Conservation (phyloP, 2,888 invertebrate genomes). For the Myopa tessellatipennis region DNA sequence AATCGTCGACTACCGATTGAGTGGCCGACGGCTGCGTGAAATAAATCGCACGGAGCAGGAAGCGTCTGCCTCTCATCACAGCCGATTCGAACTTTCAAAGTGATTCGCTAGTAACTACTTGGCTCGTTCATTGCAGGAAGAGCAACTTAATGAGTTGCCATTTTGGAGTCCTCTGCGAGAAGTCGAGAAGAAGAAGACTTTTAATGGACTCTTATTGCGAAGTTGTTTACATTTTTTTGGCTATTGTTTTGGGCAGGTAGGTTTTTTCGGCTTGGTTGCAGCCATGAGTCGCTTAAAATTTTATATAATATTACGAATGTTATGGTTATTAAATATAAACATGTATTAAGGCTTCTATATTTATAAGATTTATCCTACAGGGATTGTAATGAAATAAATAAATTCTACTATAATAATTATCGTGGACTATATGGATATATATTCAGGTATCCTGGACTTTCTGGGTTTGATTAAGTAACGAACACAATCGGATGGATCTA, state of each 20-base stretch:
- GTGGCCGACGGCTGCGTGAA: slow-evolving; percentile 29
- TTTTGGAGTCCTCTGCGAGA: slow-evolving; percentile 35
- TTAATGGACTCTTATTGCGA: slow-evolving; percentile 49
- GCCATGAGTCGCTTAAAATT: too few species aligned
- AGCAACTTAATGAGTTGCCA: slow-evolving; percentile 40
- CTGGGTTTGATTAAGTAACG: too few species aligned
- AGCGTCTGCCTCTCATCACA: background rate
- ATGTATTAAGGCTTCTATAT: too few species aligned
- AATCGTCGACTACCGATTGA: slow-evolving; percentile 35
- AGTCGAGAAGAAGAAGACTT: slow-evolving; percentile 44
- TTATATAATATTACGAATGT: background rate
- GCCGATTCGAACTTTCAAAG: slow-evolving; percentile 2
- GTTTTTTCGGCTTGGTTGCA: too few species aligned
- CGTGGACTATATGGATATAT: too few species aligned
- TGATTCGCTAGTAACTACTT: slow-evolving; percentile 25
- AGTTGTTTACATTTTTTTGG: slow-evolving; percentile 41
- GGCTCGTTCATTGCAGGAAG: slow-evolving; percentile 19
- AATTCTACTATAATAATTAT: too few species aligned
- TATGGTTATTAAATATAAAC: too few species aligned
- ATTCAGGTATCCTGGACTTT: too few species aligned
- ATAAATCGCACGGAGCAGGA: background rate
- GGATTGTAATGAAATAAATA: too few species aligned
- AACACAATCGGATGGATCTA: too few species aligned
- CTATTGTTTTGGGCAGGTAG: background rate
- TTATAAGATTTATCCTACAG: too few species aligned